These are phyloP conservation scores for Cheirogaleus medius DNA, from an alignment of 2,113 vertebrate genomes.

Conservation along the genomic window DNA sequence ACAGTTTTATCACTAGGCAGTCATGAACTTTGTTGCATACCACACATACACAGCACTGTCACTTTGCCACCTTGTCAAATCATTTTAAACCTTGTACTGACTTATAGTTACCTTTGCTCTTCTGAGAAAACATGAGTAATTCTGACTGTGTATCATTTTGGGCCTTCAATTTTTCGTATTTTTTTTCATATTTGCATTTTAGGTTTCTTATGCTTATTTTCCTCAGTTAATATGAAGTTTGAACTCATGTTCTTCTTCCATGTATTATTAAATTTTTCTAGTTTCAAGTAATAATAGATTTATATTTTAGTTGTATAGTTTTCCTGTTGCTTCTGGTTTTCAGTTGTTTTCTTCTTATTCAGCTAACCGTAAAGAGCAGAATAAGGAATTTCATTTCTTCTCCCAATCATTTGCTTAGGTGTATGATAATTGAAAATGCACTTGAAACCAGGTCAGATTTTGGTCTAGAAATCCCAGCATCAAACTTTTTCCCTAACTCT, in stretches of 20 bases:
- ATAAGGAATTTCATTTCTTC: conserved; percentile 82
- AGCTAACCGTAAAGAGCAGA: conserved; percentile 82
- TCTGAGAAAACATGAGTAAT: conserved; percentile 32
- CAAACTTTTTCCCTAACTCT: conserved; percentile 71
- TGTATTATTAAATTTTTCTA: neutral
- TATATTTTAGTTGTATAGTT: conserved; percentile 69
- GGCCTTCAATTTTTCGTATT: neutral
- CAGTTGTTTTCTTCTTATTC: conserved; percentile 82
- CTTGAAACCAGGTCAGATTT: conserved; percentile 82
- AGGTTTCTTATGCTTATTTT: neutral
- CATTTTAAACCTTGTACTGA: conserved; percentile 53
- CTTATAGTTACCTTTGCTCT: conserved; percentile 21
- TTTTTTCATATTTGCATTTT: neutral
- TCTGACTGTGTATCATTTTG: conserved; percentile 41
- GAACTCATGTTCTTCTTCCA: neutral
- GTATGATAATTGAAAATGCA: conserved; percentile 82
- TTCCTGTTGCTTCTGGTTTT: conserved; percentile 69
- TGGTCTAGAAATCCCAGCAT: conserved; percentile 82
- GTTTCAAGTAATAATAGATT: neutral
- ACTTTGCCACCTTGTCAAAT: neutral
- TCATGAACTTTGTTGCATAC: neutral
- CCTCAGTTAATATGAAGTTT: neutral
- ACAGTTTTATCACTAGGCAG: neutral
- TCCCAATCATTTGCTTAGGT: conserved; percentile 83
- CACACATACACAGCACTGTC: neutral